phyloP scores from a whole-genome alignment of 2,888 invertebrate species.

The Pegoplata infirma region DNA sequence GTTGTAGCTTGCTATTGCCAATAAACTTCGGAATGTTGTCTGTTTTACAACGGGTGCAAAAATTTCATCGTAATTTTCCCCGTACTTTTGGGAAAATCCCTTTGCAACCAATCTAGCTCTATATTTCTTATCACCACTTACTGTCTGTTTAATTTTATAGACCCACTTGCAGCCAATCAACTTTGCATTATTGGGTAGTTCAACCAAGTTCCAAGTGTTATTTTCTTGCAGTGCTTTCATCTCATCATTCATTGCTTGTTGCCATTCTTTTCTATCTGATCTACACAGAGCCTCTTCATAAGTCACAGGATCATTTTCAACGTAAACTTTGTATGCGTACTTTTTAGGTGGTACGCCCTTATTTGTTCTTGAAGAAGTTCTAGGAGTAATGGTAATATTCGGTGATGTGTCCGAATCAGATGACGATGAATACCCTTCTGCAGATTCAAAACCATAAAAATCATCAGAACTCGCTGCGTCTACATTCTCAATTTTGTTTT shows the following conservation, averaged over 20 bases:
- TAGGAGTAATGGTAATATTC: not conserved
- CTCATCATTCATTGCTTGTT: slow-evolving; percentile 31
- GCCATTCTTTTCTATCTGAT: slow-evolving; percentile 17
- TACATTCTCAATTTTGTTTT: not conserved
- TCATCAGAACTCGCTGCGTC: not conserved
- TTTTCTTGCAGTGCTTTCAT: slow-evolving; percentile 9
- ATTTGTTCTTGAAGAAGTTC: slow-evolving; percentile 25
- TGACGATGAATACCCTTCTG: not conserved
- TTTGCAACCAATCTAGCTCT: slow-evolving; percentile 33
- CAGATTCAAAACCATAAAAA: slow-evolving; percentile 9
- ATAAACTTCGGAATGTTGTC: slow-evolving; percentile 9
- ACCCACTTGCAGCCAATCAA: slow-evolving; percentile 40
- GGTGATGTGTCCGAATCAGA: not conserved
- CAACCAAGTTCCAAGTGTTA: slow-evolving; percentile 3
- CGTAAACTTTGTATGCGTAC: slow-evolving; percentile 13
- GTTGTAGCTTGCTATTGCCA: slow-evolving; percentile 34
- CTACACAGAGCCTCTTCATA: slow-evolving; percentile 31
- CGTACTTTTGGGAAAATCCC: slow-evolving; percentile 41
- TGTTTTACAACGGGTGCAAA: too few species aligned
- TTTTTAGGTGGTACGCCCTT: slow-evolving; percentile 22
- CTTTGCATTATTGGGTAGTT: slow-evolving; percentile 21
- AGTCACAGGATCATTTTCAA: not conserved
- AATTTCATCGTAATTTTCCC: slow-evolving; percentile 32
- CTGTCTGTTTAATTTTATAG: slow-evolving; percentile 25
- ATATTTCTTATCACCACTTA: slow-evolving; percentile 19